Evolutionary conservation across 35 echinoderm and acorn worm species (phyloP).

Genomic region (Chiridota heheva): DNA sequence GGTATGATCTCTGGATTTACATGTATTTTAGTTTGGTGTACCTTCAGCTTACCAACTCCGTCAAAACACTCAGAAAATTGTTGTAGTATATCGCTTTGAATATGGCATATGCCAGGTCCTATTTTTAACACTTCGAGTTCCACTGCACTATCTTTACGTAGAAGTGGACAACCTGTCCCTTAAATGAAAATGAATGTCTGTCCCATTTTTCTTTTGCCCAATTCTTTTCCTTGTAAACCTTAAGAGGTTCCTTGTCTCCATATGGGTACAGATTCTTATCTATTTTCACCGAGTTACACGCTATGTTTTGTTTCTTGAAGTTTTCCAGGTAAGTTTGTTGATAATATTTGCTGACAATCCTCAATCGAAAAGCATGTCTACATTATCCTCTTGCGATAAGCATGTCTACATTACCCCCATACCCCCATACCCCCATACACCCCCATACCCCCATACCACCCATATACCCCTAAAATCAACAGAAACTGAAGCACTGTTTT

Average conservation of each 20-base stretch:
- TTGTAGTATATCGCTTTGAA: constrained; percentile 16
- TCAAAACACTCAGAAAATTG: constrained; percentile 42
- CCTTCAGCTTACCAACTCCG: constrained; percentile 65
- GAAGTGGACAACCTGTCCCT: constrained; percentile 39
- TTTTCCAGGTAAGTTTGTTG: constrained; percentile 36
- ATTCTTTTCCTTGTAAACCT: constrained; percentile 20
- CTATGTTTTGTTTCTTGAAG: constrained; percentile 46
- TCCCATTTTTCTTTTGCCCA: not conserved
- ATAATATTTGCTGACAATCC: constrained; percentile 46
- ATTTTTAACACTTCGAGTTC: constrained; percentile 40
- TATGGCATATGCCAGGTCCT: constrained; percentile 2
- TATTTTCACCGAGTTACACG: constrained; percentile 38
- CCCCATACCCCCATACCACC: too few species aligned
- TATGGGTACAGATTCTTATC: constrained; percentile 54
- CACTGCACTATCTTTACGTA: constrained; percentile 20
- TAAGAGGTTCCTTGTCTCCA: constrained; percentile 55
- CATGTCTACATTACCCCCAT: not conserved
- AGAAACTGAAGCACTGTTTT: too few species aligned
- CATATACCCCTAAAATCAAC: too few species aligned
- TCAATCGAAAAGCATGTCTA: constrained; percentile 61
- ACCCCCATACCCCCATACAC: too few species aligned
- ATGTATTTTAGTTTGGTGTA: constrained; percentile 41
- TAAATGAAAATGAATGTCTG: constrained; percentile 54
- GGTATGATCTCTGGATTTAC: constrained; percentile 40
- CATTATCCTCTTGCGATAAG: not conserved